Evolutionary conservation across 2,113 vertebrate genomes (phyloP), one percentile per base, ranked within the genome.

Genomic region (Eublepharis macularius): DNA sequence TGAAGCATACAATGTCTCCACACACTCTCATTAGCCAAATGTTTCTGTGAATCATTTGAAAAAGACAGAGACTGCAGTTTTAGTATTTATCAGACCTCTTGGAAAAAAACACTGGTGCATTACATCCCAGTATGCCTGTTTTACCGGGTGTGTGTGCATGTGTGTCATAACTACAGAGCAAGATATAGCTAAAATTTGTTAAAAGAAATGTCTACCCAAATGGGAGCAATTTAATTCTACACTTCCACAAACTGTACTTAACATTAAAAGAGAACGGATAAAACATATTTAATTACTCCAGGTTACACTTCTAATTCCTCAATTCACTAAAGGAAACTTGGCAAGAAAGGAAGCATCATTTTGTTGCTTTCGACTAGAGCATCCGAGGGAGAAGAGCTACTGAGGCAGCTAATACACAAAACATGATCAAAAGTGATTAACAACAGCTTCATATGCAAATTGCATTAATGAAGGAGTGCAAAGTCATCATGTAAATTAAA

Each of bases 401-500:
- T 96, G 96, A 97, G 96, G 97, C 97, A 97, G 96, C 97, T 97
- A 97, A 96, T 96, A 97, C 97, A 97, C 97, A 96, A 97, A 97
- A 97, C 97, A 98, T 98, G 97, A 98, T 98, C 97, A 98, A 97
- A 97, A 98, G 97, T 98, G 97, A 98, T 98, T 98, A 98, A 98
- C 96, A 97, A 97, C 96, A 96, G 97, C 96, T 97, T 97, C 96
- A 97, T 97, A 97, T 98, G 97, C 97, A 97, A 98, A 98, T 97
- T 97, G 96, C 97, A 97, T 98, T 98, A 98, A 99, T 98, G 98
- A 99, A 97, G 98, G 98, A 98, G 97, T 98, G 98, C 97, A 97
- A 97, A 98, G 97, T 98, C 98, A 98, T 98, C 98, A 98, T 98
- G 98, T 98, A 98, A 99, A 99, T 99, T 98, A 99, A 99, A 99